Conservation (phyloP, 2,888 invertebrate genomes). For the Catotricha subobsoleta region DNA sequence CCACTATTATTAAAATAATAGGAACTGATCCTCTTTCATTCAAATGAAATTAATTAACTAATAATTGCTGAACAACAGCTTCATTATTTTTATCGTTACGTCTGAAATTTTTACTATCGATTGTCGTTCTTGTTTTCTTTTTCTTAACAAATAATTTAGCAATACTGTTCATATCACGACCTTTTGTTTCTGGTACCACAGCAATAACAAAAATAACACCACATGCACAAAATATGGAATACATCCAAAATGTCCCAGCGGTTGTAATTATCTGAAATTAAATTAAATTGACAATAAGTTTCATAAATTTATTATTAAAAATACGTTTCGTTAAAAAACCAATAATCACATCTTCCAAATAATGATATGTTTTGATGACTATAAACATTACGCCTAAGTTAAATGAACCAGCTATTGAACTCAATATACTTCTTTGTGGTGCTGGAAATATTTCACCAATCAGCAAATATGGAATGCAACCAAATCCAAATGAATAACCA, state of each 20-base stretch:
- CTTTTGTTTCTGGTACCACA: slow-evolving; percentile 48
- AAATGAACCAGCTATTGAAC: slow-evolving; percentile 36
- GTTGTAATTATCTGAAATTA: slow-evolving; percentile 32
- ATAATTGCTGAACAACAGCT: too few species aligned
- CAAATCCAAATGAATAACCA: slow-evolving; percentile 42
- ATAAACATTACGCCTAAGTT: slow-evolving; percentile 37
- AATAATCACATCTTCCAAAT: slow-evolving; percentile 30
- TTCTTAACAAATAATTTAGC: slow-evolving; percentile 21
- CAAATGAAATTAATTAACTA: too few species aligned
- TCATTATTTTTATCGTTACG: too few species aligned
- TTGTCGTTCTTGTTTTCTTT: neutral
- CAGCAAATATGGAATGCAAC: slow-evolving; percentile 42
- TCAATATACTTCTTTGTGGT: slow-evolving; percentile 35
- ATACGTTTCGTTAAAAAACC: too few species aligned
- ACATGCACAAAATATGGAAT: slow-evolving; percentile 32
- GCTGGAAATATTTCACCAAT: slow-evolving; percentile 43
- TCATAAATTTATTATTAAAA: too few species aligned
- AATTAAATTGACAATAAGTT: too few species aligned
- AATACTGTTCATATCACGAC: slow-evolving; percentile 48
- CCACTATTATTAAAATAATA: too few species aligned
- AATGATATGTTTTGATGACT: slow-evolving; percentile 38
- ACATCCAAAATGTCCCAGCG: slow-evolving; percentile 39
- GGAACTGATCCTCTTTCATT: too few species aligned
- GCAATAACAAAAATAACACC: slow-evolving; percentile 36
- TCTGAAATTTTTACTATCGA: too few species aligned